Percentiles rank a stretch among this genome's conserved stretches.
Conservation (phyloP, 1,140 invertebrate genomes). For the Drosophila virilis region DNA sequence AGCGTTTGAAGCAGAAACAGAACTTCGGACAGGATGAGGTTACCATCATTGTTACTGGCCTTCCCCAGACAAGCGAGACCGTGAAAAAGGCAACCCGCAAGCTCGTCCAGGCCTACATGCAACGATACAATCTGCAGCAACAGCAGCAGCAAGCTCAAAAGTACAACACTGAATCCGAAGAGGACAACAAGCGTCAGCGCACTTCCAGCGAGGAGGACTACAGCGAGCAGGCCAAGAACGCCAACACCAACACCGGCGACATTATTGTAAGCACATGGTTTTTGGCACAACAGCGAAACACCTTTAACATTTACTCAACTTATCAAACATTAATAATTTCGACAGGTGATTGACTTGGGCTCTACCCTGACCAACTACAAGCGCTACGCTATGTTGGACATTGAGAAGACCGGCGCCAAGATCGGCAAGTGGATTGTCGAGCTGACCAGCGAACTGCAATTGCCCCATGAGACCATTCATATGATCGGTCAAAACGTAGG, state of each 20-base stretch:
- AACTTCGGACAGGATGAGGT: constrained; percentile 77
- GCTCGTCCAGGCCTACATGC: constrained; percentile 68
- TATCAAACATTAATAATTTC: not conserved
- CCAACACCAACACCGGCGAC: constrained; percentile 56
- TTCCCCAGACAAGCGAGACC: constrained; percentile 55
- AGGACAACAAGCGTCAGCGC: constrained; percentile 40
- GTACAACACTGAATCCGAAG: constrained; percentile 35
- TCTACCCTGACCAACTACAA: constrained; percentile 64
- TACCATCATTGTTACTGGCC: constrained; percentile 75
- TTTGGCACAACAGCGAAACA: too few relatives aligned
- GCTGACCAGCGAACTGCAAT: constrained; percentile 62
- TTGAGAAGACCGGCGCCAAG: constrained; percentile 63
- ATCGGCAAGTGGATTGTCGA: constrained; percentile 61
- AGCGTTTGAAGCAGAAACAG: constrained; percentile 48
- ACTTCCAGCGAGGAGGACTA: constrained; percentile 74
- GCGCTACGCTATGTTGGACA: constrained; percentile 64
- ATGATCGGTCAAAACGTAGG: constrained; percentile 71
- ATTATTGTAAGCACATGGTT: constrained; percentile 50
- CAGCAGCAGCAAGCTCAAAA: constrained; percentile 52
- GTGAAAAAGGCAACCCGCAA: constrained; percentile 68
- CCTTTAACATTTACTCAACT: not conserved
- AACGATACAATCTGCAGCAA: constrained; percentile 70
- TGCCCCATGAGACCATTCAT: constrained; percentile 78
- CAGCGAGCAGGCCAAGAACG: constrained; percentile 57
- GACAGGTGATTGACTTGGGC: constrained; percentile 66